Evolutionary conservation across 2,888 invertebrate species (phyloP), one percentile per base, ranked within the genome.

Genomic region (Oxyscelio sp.): DNA sequence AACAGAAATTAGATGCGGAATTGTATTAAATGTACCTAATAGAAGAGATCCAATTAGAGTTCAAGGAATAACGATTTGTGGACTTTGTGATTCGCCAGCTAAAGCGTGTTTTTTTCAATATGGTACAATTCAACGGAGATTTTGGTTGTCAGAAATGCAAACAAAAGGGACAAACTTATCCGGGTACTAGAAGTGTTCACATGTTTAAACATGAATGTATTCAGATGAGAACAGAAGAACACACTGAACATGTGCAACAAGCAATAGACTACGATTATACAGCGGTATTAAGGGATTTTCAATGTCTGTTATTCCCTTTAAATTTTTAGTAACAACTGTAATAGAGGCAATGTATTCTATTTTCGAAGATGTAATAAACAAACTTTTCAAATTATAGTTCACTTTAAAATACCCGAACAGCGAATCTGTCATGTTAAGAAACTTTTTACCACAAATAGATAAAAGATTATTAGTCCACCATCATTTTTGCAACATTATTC

Each of bases 41-140:
- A 15, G 6, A 17, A n/a, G 24, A n/a, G n/a, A n/a, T n/a, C 27
- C 43, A n/a, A 31, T 70, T 3, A 31, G 0, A 21, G 70, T 70
- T 21, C 13, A 21, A 45, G 56, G 19, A 17, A 52, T 66, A 17
- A 52, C 31, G 5, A 45, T 81, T 19, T 70, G 70, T 34, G 83
- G 82, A 13, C 52, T 73, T 11, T 38, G 58, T 21, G 85, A 85
- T 27, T n/a, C n/a, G n/a, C n/a, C n/a, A n/a, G n/a, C n/a, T n/a
- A n/a, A n/a, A n/a, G n/a, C n/a, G n/a, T n/a, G n/a, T 86, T 9
- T 86, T 85, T 66, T 43, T 86, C 2, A 56, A 50, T 19, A 74
- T 85, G 66, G 65, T 15, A 48, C 77, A 85, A 31, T 86, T 71
- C 24, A 86, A 86, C 73, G 84, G 84, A 24, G 73, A 54, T 22